Percentiles rank a stretch among this genome's conserved stretches.
phyloP scores from a whole-genome alignment of 2,797 vertebrate genomes.

The Sciurus carolinensis region DNA sequence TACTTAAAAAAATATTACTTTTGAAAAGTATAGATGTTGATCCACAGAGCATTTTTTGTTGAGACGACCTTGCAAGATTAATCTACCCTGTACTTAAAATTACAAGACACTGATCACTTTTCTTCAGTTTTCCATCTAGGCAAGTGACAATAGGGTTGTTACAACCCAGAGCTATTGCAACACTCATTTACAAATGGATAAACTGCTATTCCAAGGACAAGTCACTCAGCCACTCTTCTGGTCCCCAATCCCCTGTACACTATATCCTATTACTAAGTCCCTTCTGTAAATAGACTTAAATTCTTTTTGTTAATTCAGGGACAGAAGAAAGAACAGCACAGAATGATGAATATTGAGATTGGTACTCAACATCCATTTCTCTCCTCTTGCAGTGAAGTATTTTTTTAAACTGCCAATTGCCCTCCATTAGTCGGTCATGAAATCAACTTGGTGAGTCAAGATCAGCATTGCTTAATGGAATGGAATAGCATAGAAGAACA shows the following conservation, averaged over 20 bases:
- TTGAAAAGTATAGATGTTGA: neutral
- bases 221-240: neutral
- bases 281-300: neutral
- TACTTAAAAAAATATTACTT: neutral
- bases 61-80: neutral
- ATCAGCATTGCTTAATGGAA: neutral
- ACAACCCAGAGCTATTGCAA: neutral
- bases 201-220: neutral
- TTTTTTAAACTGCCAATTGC: slow-evolving; percentile 11
- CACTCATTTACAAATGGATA: neutral
- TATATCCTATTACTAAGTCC: neutral
- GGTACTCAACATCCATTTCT: slow-evolving; percentile 30
- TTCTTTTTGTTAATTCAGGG: slow-evolving; percentile 6
- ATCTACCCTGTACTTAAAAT: neutral
- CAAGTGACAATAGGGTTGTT: neutral
- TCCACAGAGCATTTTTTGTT: neutral
- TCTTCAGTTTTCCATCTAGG: neutral
- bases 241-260: neutral
- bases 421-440: neutral
- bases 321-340: neutral
- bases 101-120: neutral
- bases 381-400: neutral
- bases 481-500: neutral
- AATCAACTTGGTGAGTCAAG: slow-evolving; percentile 12
- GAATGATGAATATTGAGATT: neutral